A percentile compares a stretch with the other conserved stretches of the same genome.
Conservation (phyloP, 2,113 vertebrate species). For the Salvelinus sp. region DNA sequence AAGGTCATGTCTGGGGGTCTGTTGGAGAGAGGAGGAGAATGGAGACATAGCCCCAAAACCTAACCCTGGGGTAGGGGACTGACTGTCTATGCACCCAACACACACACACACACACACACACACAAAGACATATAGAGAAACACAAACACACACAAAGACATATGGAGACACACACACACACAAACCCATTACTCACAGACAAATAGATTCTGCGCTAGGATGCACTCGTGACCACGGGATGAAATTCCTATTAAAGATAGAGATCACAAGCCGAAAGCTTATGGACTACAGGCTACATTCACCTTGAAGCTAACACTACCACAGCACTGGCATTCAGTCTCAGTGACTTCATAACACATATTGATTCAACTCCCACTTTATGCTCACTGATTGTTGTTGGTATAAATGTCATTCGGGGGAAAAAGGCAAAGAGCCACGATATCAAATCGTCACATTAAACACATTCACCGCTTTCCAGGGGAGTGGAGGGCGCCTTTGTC, state of each 20-base stretch:
- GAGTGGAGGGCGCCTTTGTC: no score
- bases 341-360: conserved; percentile 18
- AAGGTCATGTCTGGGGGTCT: conserved; percentile 51
- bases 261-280: conserved; percentile 18
- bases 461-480: not conserved
- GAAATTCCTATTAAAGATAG: conserved; percentile 6
- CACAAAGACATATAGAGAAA: conserved; percentile 5
- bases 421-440: conserved; percentile 27
- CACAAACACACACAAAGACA: conserved; percentile 14
- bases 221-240: conserved; percentile 2
- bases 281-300: conserved; percentile 25
- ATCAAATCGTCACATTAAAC: not conserved
- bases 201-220: not conserved
- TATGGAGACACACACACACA: not conserved
- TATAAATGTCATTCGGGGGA: conserved; percentile 17
- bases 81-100: conserved; percentile 48
- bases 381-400: conserved; percentile 18
- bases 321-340: conserved; percentile 16
- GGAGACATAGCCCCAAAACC: conserved; percentile 17
- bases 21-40: conserved; percentile 15
- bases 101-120: conserved; percentile 41
- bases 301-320: conserved; percentile 36
- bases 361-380: conserved; percentile 31
- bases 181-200: not conserved
- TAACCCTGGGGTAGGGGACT: conserved; percentile 22